Percentiles rank a stretch among this genome's conserved stretches.
phyloP scores from a whole-genome alignment of 2,888 invertebrate species.

The Magallana nippona region DNA sequence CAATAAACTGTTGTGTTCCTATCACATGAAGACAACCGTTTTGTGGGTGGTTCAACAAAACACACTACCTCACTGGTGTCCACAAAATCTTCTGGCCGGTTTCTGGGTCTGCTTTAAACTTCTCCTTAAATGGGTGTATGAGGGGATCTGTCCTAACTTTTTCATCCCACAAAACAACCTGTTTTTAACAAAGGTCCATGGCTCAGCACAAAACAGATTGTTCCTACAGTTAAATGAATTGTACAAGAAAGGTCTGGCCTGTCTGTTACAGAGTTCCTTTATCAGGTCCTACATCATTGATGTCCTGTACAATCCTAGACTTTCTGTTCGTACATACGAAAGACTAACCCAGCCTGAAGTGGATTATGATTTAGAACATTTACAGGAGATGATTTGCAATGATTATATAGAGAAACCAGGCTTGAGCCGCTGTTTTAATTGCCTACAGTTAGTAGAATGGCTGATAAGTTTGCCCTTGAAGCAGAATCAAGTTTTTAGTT shows the following conservation, averaged over 20 bases:
- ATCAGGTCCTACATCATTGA: background rate
- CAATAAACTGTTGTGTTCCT: too few relatives aligned
- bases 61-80: background rate
- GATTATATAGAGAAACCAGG: background rate
- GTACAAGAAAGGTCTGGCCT: background rate
- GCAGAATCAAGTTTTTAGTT: background rate
- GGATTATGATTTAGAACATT: background rate
- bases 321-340: background rate
- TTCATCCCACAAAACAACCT: background rate
- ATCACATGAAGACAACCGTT: too few relatives aligned
- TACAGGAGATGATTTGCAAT: background rate
- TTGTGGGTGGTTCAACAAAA: constrained; percentile 8
- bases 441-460: background rate
- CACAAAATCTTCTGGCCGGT: background rate
- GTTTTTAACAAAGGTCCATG: background rate
- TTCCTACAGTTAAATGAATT: background rate
- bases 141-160: constrained; percentile 1
- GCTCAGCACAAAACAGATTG: background rate
- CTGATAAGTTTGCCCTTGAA: background rate
- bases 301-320: background rate
- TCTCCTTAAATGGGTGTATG: background rate
- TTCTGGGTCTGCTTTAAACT: too few relatives aligned
- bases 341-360: background rate
- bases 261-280: background rate
- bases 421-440: background rate